These are phyloP conservation scores for Montipora capitata DNA, from an alignment of 92 coral and sea anemone genomes.

Conservation along the genomic window DNA sequence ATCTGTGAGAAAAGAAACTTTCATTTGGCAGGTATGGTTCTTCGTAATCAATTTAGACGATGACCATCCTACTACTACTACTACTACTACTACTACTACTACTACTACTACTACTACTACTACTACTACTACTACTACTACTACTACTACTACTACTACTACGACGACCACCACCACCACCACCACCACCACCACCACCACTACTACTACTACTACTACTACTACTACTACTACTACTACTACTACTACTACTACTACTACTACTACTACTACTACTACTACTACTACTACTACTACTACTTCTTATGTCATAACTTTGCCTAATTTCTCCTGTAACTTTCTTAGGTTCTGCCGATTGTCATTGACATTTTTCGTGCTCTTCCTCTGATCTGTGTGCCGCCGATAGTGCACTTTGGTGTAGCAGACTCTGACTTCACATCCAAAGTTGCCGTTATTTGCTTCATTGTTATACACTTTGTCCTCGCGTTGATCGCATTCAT, in stretches of 20 bases:
- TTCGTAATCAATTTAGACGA: not conserved
- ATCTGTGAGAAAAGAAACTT: not conserved
- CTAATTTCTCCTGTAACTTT: too few species aligned
- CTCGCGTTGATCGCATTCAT: slow-evolving; percentile 60
- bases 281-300: too few species aligned
- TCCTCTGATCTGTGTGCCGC: not conserved
- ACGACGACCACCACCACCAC: too few species aligned
- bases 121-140: accelerated
- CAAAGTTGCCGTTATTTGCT: too few species aligned
- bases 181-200: too few species aligned
- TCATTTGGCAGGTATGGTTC: not conserved
- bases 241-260: too few species aligned
- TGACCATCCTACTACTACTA: not conserved
- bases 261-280: too few species aligned
- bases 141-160: too few species aligned
- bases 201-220: too few species aligned
- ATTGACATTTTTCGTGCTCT: slow-evolving; percentile 12
- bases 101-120: not conserved
- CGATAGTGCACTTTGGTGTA: slow-evolving; percentile 3
- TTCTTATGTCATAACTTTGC: too few species aligned
- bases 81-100: not conserved
- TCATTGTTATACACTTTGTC: not conserved
- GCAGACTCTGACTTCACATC: slow-evolving; percentile 30
- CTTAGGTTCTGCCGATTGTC: too few species aligned
- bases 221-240: too few species aligned